A percentile compares a stretch with the other conserved stretches of the same genome.
Evolutionary conservation across 2,113 vertebrate genomes (phyloP).

Genomic region (Anoplopoma fimbria): DNA sequence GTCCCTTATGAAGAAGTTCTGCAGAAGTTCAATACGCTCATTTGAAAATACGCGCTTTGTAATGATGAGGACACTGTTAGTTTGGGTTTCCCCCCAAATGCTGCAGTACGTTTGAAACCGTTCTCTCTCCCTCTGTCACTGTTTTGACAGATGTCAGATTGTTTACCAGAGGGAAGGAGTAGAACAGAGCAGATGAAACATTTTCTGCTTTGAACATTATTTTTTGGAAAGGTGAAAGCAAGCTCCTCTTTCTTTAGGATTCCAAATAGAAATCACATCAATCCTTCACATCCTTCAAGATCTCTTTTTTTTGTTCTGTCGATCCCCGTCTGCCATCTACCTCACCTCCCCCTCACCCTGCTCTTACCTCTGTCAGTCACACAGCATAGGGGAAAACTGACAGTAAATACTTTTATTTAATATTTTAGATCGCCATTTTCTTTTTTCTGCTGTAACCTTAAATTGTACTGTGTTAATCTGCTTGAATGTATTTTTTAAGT

Average conservation of each 20-base stretch:
- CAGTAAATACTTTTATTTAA: background rate
- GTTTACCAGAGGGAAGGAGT: slow-evolving; percentile 51
- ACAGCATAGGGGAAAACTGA: slow-evolving; percentile 5
- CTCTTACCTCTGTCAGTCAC: slow-evolving; percentile 37
- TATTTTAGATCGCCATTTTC: background rate
- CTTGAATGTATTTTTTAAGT: background rate
- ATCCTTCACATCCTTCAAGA: slow-evolving; percentile 26
- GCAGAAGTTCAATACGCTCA: background rate
- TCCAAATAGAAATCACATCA: slow-evolving; percentile 52
- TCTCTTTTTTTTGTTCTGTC: slow-evolving; percentile 51
- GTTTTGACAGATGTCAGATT: slow-evolving; percentile 67
- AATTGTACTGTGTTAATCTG: background rate
- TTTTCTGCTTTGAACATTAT: slow-evolving; percentile 65
- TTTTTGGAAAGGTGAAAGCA: slow-evolving; percentile 51
- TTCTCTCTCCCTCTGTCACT: slow-evolving; percentile 39
- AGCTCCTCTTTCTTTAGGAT: slow-evolving; percentile 29
- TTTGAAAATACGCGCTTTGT: slow-evolving; percentile 23
- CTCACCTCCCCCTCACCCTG: slow-evolving; percentile 10
- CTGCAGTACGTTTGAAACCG: slow-evolving; percentile 22
- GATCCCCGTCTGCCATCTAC: slow-evolving; percentile 24
- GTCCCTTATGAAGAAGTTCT: background rate
- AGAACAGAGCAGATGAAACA: slow-evolving; percentile 48
- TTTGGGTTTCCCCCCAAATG: slow-evolving; percentile 13
- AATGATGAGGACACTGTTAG: slow-evolving; percentile 34
- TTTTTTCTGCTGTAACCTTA: background rate